Conservation (phyloP, 92 coral and sea anemone species). For the Zoanthus sociatus region DNA sequence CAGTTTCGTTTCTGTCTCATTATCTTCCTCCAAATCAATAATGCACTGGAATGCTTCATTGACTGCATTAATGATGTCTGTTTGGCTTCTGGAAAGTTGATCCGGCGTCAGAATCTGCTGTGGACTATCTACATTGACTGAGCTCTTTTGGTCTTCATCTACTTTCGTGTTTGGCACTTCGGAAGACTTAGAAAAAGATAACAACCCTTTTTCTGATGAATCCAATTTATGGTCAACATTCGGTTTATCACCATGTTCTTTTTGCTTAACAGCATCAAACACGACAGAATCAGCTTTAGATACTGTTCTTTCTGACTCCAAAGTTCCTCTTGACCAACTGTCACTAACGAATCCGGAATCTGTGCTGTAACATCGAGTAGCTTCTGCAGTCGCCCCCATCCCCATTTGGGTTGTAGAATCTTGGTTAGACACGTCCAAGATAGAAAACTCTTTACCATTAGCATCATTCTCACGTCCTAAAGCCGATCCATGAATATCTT, state of each 20-base stretch:
- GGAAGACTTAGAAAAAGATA: background rate
- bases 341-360: background rate
- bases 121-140: background rate
- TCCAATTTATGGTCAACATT: background rate
- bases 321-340: background rate
- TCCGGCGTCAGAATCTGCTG: background rate
- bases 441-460: background rate
- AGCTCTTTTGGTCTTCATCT: background rate
- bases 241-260: background rate
- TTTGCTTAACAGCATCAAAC: background rate
- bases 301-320: background rate
- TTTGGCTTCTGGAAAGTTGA: constrained; percentile 75
- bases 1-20: constrained; percentile 76
- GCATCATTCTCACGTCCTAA: background rate
- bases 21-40: constrained; percentile 57
- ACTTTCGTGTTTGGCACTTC: background rate
- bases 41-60: constrained; percentile 85
- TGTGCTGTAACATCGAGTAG: background rate
- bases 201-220: background rate
- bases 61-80: constrained; percentile 82
- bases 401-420: background rate
- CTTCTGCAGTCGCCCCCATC: background rate
- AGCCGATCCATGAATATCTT: background rate
- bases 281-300: background rate
- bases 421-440: background rate